Evolutionary conservation across 1,140 invertebrate species (phyloP), one percentile per base, ranked within the genome.

Genomic region (Tetramorium alpestre): DNA sequence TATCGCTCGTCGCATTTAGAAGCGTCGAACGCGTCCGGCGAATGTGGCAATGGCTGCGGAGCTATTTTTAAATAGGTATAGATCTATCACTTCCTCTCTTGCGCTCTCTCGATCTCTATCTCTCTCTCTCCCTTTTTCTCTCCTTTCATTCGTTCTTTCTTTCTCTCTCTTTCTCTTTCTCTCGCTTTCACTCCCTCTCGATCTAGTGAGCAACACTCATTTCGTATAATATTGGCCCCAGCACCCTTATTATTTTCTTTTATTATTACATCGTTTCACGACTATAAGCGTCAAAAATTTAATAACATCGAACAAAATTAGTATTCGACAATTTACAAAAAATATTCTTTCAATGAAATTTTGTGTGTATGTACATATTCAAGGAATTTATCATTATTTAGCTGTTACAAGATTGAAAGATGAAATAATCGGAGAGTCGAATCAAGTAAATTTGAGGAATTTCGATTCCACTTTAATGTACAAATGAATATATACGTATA

Each of bases 141-240:
- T 47, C 11, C 65, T 65, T 11, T 41, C 65, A 25, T 47, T 47
- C n/a, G 16, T 33, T 62, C 41, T 60, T 54, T 67, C n/a, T 49
- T 33, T 73, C 62, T 87, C 54, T 33, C 16, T 89, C 67, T 13
- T 7, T 80, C 22, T 67, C 25, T 49, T 47, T 18, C 49, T 70
- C 56, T 62, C 56, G 25, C 82, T 72, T 62, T 85, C 62, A 72
- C 51, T 65, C 70, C 89, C 89, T 87, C 44, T 82, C 87, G 78
- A 85, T 85, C 81, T 87, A 91, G n/a, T 67, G 56, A 84, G 81
- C 89, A 91, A 87, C 87, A 90, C 75, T 91, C 91, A 87, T 88
- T 91, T 90, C 91, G 58, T 89, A 89, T 87, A 90, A 82, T 92
- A 93, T 93, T 93, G 93, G 93, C 91, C 93, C 93, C 93, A 92